These are phyloP conservation scores for Eciton burchellii DNA, from an alignment of 1,140 invertebrate species.

Conservation along the genomic window DNA sequence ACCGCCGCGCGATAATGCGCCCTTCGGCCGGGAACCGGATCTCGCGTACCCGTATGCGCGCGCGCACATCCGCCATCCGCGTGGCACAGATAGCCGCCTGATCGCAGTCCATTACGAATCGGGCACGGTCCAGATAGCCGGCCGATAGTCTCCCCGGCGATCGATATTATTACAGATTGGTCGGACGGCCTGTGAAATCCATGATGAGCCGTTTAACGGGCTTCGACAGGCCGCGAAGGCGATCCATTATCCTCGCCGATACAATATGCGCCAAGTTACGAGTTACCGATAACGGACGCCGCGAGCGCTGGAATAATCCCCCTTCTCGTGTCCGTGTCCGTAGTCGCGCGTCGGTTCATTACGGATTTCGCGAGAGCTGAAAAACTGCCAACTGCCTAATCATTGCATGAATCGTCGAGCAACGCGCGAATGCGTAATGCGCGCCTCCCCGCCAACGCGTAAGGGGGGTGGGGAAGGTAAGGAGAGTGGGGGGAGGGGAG, in stretches of 20 bases:
- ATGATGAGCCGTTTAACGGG: constrained; percentile 79
- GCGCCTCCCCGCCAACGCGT: too few species aligned
- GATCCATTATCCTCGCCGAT: constrained; percentile 72
- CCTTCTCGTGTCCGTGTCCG: not conserved
- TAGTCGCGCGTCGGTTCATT: not conserved
- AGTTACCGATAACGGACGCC: constrained; percentile 42
- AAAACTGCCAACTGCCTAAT: constrained; percentile 11
- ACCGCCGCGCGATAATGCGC: constrained; percentile 29
- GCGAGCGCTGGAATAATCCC: constrained; percentile 14
- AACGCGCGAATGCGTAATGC: constrained; percentile 7
- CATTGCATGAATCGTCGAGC: constrained; percentile 11
- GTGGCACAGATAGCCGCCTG: constrained; percentile 46
- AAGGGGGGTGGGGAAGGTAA: too few species aligned
- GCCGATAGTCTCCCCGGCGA: constrained; percentile 56
- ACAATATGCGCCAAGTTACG: constrained; percentile 44
- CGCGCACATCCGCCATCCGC: constrained; percentile 18
- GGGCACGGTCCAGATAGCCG: constrained; percentile 75
- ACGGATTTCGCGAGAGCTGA: not conserved
- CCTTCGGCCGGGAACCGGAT: constrained; percentile 61
- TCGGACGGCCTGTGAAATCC: constrained; percentile 75
- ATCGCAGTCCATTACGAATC: constrained; percentile 76
- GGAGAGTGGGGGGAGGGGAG: too few species aligned
- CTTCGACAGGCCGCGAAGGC: constrained; percentile 76
- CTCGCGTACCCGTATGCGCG: constrained; percentile 23
- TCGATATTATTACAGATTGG: constrained; percentile 80